Base-by-base conservation (phyloP, 2,888 invertebrate species). In the Augiades crinisus region DNA sequence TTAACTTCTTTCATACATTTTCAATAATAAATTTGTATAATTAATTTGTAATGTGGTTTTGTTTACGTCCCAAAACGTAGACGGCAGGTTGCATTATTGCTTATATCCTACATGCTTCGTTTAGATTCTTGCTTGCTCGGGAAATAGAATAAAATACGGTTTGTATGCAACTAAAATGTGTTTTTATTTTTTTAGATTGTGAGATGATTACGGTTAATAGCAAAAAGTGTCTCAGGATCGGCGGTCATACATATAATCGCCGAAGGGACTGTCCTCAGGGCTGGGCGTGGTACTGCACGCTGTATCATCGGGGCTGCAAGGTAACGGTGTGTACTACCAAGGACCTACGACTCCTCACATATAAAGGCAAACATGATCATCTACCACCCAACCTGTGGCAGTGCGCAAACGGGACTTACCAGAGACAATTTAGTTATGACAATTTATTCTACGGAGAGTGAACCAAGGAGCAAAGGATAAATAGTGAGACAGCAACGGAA, bases 221-320 rank as follows among this genome's bases (percentile, higher is more conserved):
- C 31, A 59, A 57, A 16, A 27, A 41, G n/a, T 53, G 53, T 8
- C 41, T 62, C 4, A 54, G 54, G 24, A 37, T 57, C 5, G 38
- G 54, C 3, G 31, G 30, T 1, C 46, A 56, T 14, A 57, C 57
- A 3, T 62, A 41, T 31, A 59, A 59, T 14, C 46, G 59, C 0
- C 54, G 52, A 4, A 34, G 52, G 1, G 14, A 27, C 6, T 44
- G 41, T 27, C 13, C 5, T 17, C 46, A 27, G 3, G 56, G 56
- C 2, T 55, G 49, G 47, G 53, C 56, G 2, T 70, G 68, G 69
- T 69, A 67, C 56, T 72, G 71, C 47, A 33, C 63, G 1, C 55
- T 52, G 19, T 70, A 72, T 56, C 69, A 69, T 50, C 56, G 58
- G 0, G 68, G 68, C 0, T 72, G 72, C 49, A 60, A 47, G 44